Evolutionary conservation across 2,797 vertebrate species (phyloP), one percentile per base, ranked within the genome.

Genomic region (Iguana delicatissima): DNA sequence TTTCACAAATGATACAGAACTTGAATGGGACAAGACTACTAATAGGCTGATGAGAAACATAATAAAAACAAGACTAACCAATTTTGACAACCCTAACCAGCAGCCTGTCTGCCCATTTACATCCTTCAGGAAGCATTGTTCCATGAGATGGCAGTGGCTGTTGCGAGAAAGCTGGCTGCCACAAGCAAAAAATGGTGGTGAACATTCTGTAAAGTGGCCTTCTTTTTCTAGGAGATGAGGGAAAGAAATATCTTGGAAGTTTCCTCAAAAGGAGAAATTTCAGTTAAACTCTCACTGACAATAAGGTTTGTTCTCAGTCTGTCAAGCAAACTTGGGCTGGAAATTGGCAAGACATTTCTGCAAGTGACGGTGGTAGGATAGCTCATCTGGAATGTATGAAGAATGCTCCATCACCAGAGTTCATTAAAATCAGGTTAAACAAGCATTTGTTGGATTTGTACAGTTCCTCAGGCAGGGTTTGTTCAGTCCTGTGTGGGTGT

Each of bases 401-500:
- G 72, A 79, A 84, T 35, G 35, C 24, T 64, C 32, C 6, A 24
- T 80, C n/a, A 55, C 3, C 52, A 26, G 59, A 42, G 12, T 13
- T 12, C 20, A 80, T 69, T 80, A 52, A 35, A 85, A 38, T 69
- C 67, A 69, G 13, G 20, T 12, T 20, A 62, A 18, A 32, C 76
- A 67, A 67, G 42, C 18, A 62, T 77, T 32, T 80, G 42, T 13
- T 69, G 77, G 20, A 46, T 52, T 35, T 38, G 1, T 86, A 57
- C 88, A n/a, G 62, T 72, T 57, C 1, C 18, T 18, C 14, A 69
- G 81, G 64, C n/a, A 52, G 46, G 32, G 13, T 90, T 77, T 95
- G 89, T 76, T 94, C 93, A 91, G 73, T 62, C 81, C 7, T 90
- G 57, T 89, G 81, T 94, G 94, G 90, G 95, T 91, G 95, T 93